Evolutionary conservation across 2,113 vertebrate species (phyloP), one percentile per base, ranked within the genome.

Genomic region (Perognathus longimembris): DNA sequence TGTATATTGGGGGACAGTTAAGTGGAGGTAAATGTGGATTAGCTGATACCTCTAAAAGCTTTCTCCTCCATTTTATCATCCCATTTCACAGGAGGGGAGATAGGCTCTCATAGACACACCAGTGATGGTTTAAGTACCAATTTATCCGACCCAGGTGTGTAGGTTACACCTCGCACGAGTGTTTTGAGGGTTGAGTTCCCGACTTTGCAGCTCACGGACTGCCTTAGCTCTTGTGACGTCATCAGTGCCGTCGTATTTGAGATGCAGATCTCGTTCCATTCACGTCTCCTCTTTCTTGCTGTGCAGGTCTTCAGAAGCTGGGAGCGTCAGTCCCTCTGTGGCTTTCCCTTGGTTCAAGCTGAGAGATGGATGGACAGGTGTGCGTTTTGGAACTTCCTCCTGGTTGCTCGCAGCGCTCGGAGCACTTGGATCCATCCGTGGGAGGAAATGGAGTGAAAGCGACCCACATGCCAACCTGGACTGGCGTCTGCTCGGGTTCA

Each of bases 361-460:
- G 34, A 42, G 67, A 89, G 78, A 45, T 18, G 1, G 69, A 78
- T 57, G 54, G 81, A 85, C 66, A 93, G 75, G 57, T 9, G 12
- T 24, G 59, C 34, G 50, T 83, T 92, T 95, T 93, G 64, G 93
- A 73, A 94, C 94, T 70, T 94, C 93, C 34, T 92, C 69, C 71
- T 94, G 38, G 42, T 85, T 89, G 79, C 87, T 42, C 92, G 71
- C 66, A 88, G 54, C 14, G 42, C 78, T 91, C 36, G 67, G 79
- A 88, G 54, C 61, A 40, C 54, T 94, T 95, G 85, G 78, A 90
- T 86, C 75, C 42, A 77, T 86, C 90, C 71, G 2, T 59, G n/a
- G 79, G 93, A 34, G 63, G 86, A 94, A 94, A 84, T 45, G 84
- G 88, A 76, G 14, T 95, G 96, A 90, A 88, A 95, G 77, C 24